Conservation (phyloP, 2,113 vertebrate genomes). For the Cheirogaleus medius region DNA sequence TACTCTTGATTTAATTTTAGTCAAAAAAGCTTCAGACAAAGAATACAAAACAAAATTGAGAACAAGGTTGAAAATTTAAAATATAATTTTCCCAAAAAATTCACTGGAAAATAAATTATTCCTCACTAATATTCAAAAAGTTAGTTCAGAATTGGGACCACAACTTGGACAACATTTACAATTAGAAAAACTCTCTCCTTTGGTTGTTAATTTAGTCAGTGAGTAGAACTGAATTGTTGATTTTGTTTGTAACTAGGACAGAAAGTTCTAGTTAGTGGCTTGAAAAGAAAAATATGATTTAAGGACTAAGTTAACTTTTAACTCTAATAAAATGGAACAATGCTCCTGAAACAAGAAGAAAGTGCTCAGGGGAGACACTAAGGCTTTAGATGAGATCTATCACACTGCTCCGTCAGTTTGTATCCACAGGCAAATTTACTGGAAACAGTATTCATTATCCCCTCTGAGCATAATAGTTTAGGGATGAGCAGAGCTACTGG, state of each 20-base stretch:
- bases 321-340: neutral
- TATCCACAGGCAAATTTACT: neutral
- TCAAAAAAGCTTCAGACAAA: neutral
- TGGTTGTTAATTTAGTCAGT: neutral
- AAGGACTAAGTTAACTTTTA: neutral
- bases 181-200: neutral
- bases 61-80: slow-evolving; percentile 1
- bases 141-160: neutral
- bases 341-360: slow-evolving; percentile 37
- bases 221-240: neutral
- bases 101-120: neutral
- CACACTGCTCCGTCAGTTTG: neutral
- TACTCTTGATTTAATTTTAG: slow-evolving; percentile 59
- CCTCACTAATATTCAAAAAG: neutral
- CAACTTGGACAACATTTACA: neutral
- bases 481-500: neutral
- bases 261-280: neutral
- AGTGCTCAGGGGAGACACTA: neutral
- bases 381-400: neutral
- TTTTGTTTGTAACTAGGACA: slow-evolving; percentile 36
- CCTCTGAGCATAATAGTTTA: neutral
- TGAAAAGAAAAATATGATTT: slow-evolving; percentile 24
- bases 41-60: neutral
- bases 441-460: too few relatives aligned
- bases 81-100: neutral